Percentiles rank a stretch among this genome's conserved stretches.
Conservation (phyloP, 2,797 vertebrate genomes). For the Gymnothorax javanicus region DNA sequence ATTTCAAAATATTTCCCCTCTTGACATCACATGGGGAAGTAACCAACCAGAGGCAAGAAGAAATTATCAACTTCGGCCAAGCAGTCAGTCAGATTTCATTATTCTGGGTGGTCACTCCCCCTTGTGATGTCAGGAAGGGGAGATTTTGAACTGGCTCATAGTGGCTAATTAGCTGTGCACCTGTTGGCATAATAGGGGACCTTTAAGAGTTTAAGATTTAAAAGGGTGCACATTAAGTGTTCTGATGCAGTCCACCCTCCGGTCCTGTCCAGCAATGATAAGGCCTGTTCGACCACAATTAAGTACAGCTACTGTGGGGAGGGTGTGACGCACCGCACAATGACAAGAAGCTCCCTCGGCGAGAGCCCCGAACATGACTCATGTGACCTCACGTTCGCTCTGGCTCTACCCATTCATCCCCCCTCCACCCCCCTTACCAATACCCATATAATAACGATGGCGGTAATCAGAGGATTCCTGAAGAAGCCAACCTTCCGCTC, state of each 20-base stretch:
- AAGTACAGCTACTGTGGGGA: not conserved
- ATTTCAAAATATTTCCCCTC: too few species aligned
- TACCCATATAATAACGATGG: constrained; percentile 33
- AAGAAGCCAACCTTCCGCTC: constrained; percentile 7
- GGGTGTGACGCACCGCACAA: not conserved
- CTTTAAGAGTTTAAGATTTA: too few species aligned
- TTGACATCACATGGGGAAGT: too few species aligned
- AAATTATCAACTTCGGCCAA: too few species aligned
- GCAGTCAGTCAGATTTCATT: too few species aligned
- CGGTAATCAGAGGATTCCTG: constrained; percentile 34
- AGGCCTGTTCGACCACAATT: constrained; percentile 10
- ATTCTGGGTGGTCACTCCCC: too few species aligned
- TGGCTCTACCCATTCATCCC: not conserved
- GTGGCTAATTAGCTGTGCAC: too few species aligned
- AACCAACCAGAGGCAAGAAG: too few species aligned
- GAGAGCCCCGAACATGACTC: constrained; percentile 11
- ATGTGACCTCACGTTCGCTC: constrained; percentile 9
- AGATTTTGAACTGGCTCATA: too few species aligned
- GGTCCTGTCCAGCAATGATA: not conserved
- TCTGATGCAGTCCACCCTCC: not conserved
- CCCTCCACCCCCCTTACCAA: not conserved
- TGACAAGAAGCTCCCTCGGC: not conserved
- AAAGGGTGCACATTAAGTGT: not conserved
- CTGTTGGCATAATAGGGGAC: too few species aligned
- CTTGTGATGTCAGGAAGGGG: too few species aligned